Conservation (phyloP, 2,113 vertebrate genomes). For the Clarias batrachus region DNA sequence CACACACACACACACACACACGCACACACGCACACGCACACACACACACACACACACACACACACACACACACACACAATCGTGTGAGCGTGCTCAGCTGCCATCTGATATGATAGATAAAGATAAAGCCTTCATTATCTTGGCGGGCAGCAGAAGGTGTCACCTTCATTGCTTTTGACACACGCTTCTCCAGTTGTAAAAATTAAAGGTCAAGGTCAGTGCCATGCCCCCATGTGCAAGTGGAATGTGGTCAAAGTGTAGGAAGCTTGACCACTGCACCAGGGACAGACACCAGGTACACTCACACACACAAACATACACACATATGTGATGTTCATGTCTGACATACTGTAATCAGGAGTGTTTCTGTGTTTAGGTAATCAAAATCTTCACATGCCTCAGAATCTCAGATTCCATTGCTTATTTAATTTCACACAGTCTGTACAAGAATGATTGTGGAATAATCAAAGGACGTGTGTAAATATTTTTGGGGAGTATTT, state of each 20-base stretch:
- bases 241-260: constrained; percentile 80
- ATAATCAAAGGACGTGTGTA: neutral
- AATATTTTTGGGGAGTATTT: neutral
- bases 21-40: neutral
- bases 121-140: constrained; percentile 81
- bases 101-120: constrained; percentile 71
- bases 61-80: neutral
- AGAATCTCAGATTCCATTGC: neutral
- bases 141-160: constrained; percentile 85
- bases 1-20: neutral
- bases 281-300: neutral
- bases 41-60: too few relatives aligned
- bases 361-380: neutral
- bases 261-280: constrained; percentile 33
- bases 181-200: constrained; percentile 87
- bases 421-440: neutral
- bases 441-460: neutral
- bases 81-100: constrained; percentile 51
- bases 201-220: constrained; percentile 84
- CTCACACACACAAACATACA: constrained; percentile 18
- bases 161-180: constrained; percentile 92
- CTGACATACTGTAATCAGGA: neutral
- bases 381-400: neutral
- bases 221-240: constrained; percentile 81
- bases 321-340: neutral